phyloP scores from a whole-genome alignment of 2,113 vertebrate species.

The Ancistrus triradiatus region DNA sequence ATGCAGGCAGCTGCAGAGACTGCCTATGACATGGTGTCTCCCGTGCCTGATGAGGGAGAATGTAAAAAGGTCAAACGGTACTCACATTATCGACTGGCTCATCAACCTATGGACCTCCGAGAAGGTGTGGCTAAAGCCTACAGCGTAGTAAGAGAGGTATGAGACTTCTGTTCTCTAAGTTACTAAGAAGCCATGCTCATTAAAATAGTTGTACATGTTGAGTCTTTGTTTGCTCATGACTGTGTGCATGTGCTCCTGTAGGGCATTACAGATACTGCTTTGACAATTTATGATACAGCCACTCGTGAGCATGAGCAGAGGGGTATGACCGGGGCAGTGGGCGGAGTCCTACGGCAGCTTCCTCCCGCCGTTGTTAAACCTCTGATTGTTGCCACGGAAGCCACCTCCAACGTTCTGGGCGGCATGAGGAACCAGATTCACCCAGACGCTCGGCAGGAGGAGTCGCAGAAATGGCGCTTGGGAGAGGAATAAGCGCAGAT shows the following conservation, averaged over 20 bases:
- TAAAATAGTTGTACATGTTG: background rate
- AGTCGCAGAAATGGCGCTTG: conserved; percentile 95
- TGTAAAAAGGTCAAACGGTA: conserved; percentile 79
- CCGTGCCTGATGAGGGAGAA: conserved; percentile 81
- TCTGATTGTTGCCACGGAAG: conserved; percentile 93
- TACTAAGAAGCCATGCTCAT: background rate
- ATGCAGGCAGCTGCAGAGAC: conserved; percentile 92
- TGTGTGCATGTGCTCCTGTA: conserved; percentile 48
- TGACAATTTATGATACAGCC: conserved; percentile 93
- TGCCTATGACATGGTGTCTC: conserved; percentile 97
- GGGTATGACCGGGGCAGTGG: conserved; percentile 92
- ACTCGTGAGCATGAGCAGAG: conserved; percentile 95
- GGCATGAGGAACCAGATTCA: conserved; percentile 98
- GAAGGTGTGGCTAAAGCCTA: conserved; percentile 98
- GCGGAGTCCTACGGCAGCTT: conserved; percentile 92
- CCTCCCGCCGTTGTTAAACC: conserved; percentile 93
- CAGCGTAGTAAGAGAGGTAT: conserved; percentile 93
- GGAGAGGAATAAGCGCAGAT: conserved; percentile 31
- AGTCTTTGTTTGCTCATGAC: background rate
- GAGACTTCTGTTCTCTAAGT: too few relatives aligned
- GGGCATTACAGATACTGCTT: conserved; percentile 93
- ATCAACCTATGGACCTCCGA: conserved; percentile 91
- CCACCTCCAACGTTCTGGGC: conserved; percentile 91
- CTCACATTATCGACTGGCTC: conserved; percentile 83
- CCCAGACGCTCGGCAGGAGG: conserved; percentile 92